Evolutionary conservation across 2,113 vertebrate genomes (phyloP), one percentile per base, ranked within the genome.

Genomic region (Acanthisitta chloris): DNA sequence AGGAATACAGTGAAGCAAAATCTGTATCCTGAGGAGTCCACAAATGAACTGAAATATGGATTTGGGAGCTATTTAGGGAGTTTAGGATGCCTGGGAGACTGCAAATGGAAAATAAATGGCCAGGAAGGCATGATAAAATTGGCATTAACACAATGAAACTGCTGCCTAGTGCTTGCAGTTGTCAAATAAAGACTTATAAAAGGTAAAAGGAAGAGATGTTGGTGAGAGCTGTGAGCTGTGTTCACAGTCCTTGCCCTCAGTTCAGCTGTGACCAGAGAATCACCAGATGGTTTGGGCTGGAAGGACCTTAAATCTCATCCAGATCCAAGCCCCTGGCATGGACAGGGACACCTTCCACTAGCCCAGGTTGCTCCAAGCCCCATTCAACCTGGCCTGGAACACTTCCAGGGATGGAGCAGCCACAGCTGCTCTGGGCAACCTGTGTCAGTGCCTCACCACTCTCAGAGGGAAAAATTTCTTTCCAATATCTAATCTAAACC

Each of bases 271-370:
- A 54, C 2, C 31, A 28, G 33, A n/a, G 40, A 31, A 12, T 38
- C 28, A 13, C 25, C n/a, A 62, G 45, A 16, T 78, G 38, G 36
- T 21, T 76, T 6, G 23, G 29, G 17, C n/a, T 19, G 58, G 17
- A 28, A 70, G 6, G 14, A 13, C 24, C 48, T 25, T 7, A 29
- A 46, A 46, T 11, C 42, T 42, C 42, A 29, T n/a, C 74, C 36
- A 17, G 6, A 2, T 17, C 5, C 57, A 4, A 4, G 8, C 24
- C 15, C 28, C 34, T 4, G 3, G 21, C 58, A 16, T 6, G 23
- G 7, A 8, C 58, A 78, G 46, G 29, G 58, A n/a, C 34, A 26
- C 8, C 36, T 62, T 24, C 43, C 36, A 9, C 58, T 5, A 5
- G 24, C 36, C 31, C 58, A 51, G 45, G 17, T 1, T 7, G 23